These are phyloP conservation scores for Scarus forsteni DNA, from an alignment of 2,797 vertebrate species.

Conservation along the genomic window DNA sequence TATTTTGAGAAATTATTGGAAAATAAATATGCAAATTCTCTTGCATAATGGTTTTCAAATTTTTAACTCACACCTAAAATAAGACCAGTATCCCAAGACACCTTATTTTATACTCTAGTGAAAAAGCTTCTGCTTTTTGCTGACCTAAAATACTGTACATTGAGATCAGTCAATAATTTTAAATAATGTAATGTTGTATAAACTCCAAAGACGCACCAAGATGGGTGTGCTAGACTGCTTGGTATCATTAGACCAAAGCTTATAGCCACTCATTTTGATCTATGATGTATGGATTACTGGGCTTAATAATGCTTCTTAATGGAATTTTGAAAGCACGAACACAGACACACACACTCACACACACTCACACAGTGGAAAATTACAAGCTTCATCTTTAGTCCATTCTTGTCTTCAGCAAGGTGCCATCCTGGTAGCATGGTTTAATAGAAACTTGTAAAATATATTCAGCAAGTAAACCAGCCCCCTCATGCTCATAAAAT, in stretches of 20 bases:
- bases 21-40: too few relatives aligned
- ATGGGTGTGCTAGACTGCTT: too few relatives aligned
- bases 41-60: too few relatives aligned
- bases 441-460: constrained; percentile 87
- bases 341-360: constrained; percentile 29
- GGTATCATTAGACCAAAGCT: constrained; percentile 11
- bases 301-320: constrained; percentile 56
- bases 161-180: too few relatives aligned
- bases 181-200: too few relatives aligned
- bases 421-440: constrained; percentile 79
- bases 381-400: constrained; percentile 80
- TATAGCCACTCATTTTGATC: constrained; percentile 56
- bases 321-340: constrained; percentile 18
- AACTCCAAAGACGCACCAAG: too few relatives aligned
- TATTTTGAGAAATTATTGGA: too few relatives aligned
- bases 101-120: too few relatives aligned
- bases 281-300: constrained; percentile 35
- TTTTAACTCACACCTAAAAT: too few relatives aligned
- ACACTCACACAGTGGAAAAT: constrained; percentile 57
- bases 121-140: too few relatives aligned
- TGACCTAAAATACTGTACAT: too few relatives aligned
- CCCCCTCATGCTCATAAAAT: constrained; percentile 84
- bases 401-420: constrained; percentile 66
- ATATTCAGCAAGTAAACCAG: constrained; percentile 71
- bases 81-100: too few relatives aligned